Percentiles rank a stretch among this genome's conserved stretches.
phyloP scores from a whole-genome alignment of 2,797 vertebrate species.

The Liparis tanakae region DNA sequence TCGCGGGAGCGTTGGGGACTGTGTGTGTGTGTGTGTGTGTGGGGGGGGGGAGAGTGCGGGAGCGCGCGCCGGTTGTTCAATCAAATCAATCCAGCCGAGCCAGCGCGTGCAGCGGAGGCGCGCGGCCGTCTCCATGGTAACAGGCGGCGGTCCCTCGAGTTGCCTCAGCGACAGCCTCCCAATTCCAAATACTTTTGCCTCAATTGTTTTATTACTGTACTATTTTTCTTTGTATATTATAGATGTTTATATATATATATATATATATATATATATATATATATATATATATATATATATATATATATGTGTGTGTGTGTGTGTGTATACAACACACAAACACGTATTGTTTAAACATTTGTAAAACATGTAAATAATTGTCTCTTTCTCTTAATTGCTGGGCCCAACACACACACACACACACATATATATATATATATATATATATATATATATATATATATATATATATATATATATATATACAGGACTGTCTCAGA shows the following conservation, averaged over 20 bases:
- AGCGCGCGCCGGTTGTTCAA: conserved; percentile 72
- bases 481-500: too few relatives aligned
- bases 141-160: conserved; percentile 26
- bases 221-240: too few relatives aligned
- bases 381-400: neutral
- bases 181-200: neutral
- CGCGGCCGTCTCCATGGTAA: conserved; percentile 73
- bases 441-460: too few relatives aligned
- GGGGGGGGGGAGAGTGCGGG: conserved; percentile 41
- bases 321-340: too few relatives aligned
- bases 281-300: too few relatives aligned
- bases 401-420: too few relatives aligned
- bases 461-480: too few relatives aligned
- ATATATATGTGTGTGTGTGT: too few relatives aligned
- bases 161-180: neutral
- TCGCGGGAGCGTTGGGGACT: conserved; percentile 59
- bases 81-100: conserved; percentile 70
- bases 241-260: too few relatives aligned
- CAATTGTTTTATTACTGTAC: neutral
- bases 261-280: too few relatives aligned
- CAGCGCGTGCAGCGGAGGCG: conserved; percentile 68
- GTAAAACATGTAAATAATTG: neutral
- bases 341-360: neutral
- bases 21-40: neutral
- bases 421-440: too few relatives aligned